These are phyloP conservation scores for Rhorus exstirpatorius DNA, from an alignment of 2,888 invertebrate genomes.

Conservation along the genomic window DNA sequence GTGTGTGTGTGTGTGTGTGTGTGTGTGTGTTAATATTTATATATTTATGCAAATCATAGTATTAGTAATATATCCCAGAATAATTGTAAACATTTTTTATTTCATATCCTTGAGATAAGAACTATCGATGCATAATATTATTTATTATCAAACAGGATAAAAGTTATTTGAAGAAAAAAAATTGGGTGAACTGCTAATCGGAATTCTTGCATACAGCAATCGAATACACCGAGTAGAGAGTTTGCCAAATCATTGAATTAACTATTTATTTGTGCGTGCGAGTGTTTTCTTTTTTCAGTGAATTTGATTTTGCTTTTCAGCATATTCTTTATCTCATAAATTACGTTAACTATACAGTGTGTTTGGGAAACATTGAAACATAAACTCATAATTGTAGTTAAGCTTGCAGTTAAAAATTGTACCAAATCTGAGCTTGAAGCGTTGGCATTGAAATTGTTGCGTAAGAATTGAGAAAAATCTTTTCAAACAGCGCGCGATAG, in stretches of 20 bases:
- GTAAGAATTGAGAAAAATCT: too few relatives aligned
- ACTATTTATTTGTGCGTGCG: constrained; percentile 37
- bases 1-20: neutral
- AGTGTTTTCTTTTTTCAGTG: constrained; percentile 29
- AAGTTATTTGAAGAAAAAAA: constrained; percentile 11
- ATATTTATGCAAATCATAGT: neutral
- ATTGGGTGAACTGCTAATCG: neutral
- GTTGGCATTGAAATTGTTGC: too few relatives aligned
- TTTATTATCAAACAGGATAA: neutral
- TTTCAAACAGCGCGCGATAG: neutral
- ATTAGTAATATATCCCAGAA: neutral
- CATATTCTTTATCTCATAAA: neutral
- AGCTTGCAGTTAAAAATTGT: too few relatives aligned
- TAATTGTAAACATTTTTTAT: neutral
- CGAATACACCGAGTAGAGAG: neutral
- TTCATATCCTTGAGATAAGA: constrained; percentile 20
- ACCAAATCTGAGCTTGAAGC: too few relatives aligned
- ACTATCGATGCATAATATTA: neutral
- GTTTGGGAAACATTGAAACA: neutral
- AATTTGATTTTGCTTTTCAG: constrained; percentile 13
- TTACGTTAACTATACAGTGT: neutral
- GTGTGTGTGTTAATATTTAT: too few relatives aligned
- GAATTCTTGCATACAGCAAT: neutral
- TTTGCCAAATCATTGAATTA: constrained; percentile 3
- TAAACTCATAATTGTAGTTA: too few relatives aligned